Percentiles rank a stretch among this genome's conserved stretches.
These are phyloP conservation scores for Rattus rattus DNA, from an alignment of 2,113 vertebrate species.

Conservation along the genomic window DNA sequence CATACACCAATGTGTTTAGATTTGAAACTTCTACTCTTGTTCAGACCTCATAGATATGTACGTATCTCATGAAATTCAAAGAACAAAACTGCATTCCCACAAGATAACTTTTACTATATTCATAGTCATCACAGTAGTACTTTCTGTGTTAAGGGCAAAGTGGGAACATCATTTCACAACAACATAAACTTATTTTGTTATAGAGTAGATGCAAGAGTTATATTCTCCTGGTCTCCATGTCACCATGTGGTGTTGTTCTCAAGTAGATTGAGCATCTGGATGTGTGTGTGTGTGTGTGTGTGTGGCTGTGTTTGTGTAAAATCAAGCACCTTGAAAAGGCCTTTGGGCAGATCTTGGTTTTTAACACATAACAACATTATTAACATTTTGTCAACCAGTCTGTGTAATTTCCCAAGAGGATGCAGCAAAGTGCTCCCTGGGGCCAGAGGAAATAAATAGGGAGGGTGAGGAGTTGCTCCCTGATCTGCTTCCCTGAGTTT, in stretches of 20 bases:
- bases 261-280: neutral
- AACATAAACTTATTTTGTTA: conserved; percentile 43
- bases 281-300: neutral
- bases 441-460: neutral
- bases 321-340: neutral
- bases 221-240: neutral
- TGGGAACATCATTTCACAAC: conserved; percentile 6
- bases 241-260: neutral
- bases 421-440: neutral
- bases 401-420: conserved; percentile 14
- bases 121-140: conserved; percentile 9
- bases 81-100: conserved; percentile 57
- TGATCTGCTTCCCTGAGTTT: neutral
- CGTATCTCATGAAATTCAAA: conserved; percentile 70
- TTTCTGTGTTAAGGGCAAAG: conserved; percentile 56
- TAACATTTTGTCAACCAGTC: conserved; percentile 6
- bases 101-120: conserved; percentile 69
- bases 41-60: conserved; percentile 64
- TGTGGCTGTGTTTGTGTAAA: no score
- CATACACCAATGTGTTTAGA: conserved; percentile 54
- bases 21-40: conserved; percentile 41
- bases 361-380: conserved; percentile 37
- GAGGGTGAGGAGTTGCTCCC: no score
- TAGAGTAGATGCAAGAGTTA: neutral
- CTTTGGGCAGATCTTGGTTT: conserved; percentile 12